Conservation (phyloP, 2,888 invertebrate genomes). For the Polyploca ridens region DNA sequence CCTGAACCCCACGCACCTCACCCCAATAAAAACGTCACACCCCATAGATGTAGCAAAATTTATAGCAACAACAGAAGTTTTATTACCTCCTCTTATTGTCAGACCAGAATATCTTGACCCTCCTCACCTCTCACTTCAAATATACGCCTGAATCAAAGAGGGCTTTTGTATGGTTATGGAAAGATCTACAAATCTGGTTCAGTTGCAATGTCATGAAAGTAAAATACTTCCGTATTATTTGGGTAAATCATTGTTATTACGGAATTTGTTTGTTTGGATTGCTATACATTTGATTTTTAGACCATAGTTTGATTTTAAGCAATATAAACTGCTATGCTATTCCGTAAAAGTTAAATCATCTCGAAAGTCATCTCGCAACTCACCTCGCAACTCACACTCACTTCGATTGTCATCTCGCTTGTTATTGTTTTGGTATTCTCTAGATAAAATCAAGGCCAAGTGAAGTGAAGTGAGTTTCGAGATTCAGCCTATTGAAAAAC, state of each 20-base stretch:
- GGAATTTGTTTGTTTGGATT: too few relatives aligned
- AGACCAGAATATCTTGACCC: slow-evolving; percentile 25
- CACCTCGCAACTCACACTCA: too few relatives aligned
- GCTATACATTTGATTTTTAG: too few relatives aligned
- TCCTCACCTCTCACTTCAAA: background rate
- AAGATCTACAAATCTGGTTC: background rate
- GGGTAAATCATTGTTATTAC: background rate
- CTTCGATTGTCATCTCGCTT: too few relatives aligned
- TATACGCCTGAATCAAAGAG: background rate
- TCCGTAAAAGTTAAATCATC: too few relatives aligned
- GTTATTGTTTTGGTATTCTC: too few relatives aligned
- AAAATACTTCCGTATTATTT: background rate
- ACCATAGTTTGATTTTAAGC: too few relatives aligned
- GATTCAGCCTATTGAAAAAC: too few relatives aligned
- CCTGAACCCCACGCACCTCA: slow-evolving; percentile 22
- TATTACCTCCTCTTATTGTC: slow-evolving; percentile 25
- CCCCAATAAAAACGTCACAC: slow-evolving; percentile 44
- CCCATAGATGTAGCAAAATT: slow-evolving; percentile 38
- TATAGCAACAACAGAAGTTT: slow-evolving; percentile 41
- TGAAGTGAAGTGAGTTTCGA: too few relatives aligned
- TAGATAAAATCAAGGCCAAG: too few relatives aligned
- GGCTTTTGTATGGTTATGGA: background rate
- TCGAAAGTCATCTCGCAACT: too few relatives aligned
- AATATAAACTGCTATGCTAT: too few relatives aligned
- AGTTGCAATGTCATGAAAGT: background rate